phyloP scores from a whole-genome alignment of 2,888 invertebrate genomes.

The Dolomedes plantarius region DNA sequence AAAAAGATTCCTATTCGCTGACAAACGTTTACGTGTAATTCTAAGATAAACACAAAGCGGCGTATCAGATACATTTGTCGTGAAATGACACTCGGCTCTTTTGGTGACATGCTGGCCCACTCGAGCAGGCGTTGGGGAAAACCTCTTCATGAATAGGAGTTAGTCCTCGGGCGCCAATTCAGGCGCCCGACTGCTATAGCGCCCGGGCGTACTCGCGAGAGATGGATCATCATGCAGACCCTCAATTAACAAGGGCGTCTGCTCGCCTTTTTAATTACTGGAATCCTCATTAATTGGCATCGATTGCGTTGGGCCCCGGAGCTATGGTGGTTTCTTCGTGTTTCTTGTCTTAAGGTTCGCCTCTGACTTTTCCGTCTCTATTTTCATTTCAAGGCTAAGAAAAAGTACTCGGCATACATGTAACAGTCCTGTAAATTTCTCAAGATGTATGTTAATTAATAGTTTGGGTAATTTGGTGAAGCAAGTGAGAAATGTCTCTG shows the following conservation, averaged over 20 bases:
- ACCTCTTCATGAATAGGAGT: not conserved
- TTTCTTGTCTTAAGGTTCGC: not conserved
- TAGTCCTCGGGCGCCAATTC: not conserved
- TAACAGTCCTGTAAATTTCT: no score
- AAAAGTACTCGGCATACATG: no score
- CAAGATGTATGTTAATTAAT: no score
- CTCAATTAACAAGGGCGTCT: constrained; percentile 49
- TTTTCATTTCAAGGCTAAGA: no score
- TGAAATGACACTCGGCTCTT: no score
- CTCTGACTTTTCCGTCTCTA: not conserved
- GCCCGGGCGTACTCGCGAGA: not conserved
- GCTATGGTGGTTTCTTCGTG: not conserved
- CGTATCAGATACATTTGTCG: no score
- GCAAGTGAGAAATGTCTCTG: no score
- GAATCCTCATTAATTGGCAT: constrained; percentile 58
- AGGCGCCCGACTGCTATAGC: not conserved
- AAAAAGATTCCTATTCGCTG: no score
- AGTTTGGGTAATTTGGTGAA: no score
- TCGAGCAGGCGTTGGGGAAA: not conserved
- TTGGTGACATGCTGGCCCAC: not conserved
- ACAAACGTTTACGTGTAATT: no score
- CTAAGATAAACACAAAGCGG: no score
- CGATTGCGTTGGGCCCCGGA: constrained; percentile 11
- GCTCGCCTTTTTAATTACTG: constrained; percentile 64
- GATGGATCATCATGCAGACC: constrained; percentile 56